A percentile compares a stretch with the other conserved stretches of the same genome.
Evolutionary conservation across 2,888 invertebrate genomes (phyloP).

Genomic region (Thumatha senex): DNA sequence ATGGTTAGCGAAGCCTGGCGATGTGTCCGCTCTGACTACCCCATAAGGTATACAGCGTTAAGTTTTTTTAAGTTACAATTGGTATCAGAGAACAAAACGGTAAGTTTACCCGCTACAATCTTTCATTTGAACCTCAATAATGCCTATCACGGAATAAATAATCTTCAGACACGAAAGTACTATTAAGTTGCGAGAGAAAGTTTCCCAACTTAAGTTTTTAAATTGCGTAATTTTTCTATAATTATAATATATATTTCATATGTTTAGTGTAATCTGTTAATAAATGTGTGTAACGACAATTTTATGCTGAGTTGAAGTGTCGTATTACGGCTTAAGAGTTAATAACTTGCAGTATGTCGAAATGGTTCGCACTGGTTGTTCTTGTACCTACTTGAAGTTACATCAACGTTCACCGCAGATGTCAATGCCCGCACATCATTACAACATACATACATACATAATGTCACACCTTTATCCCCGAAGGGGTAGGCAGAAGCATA

Average conservation of each 20-base stretch:
- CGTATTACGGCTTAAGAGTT: neutral
- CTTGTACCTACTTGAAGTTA: neutral
- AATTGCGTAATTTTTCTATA: conserved; percentile 18
- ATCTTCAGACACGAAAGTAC: conserved; percentile 32
- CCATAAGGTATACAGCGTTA: too few relatives aligned
- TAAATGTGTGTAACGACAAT: conserved; percentile 20
- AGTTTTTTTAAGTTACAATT: too few relatives aligned
- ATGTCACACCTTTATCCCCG: too few relatives aligned
- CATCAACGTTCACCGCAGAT: too few relatives aligned
- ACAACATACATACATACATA: too few relatives aligned
- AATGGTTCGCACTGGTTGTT: neutral
- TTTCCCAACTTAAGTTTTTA: conserved; percentile 31
- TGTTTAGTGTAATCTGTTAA: conserved; percentile 35
- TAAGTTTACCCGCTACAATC: neutral
- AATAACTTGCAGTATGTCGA: conserved; percentile 4
- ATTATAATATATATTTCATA: conserved; percentile 22
- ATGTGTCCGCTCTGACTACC: too few relatives aligned
- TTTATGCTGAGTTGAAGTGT: conserved; percentile 26
- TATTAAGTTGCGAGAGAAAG: conserved; percentile 44
- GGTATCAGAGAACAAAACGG: too few relatives aligned
- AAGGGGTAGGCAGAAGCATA: too few relatives aligned
- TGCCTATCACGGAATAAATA: conserved; percentile 7
- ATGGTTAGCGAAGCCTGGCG: too few relatives aligned
- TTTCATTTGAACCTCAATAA: neutral
- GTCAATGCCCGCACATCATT: too few relatives aligned